Conservation (phyloP, 2,888 invertebrate species). For the Epistrophe eligans region DNA sequence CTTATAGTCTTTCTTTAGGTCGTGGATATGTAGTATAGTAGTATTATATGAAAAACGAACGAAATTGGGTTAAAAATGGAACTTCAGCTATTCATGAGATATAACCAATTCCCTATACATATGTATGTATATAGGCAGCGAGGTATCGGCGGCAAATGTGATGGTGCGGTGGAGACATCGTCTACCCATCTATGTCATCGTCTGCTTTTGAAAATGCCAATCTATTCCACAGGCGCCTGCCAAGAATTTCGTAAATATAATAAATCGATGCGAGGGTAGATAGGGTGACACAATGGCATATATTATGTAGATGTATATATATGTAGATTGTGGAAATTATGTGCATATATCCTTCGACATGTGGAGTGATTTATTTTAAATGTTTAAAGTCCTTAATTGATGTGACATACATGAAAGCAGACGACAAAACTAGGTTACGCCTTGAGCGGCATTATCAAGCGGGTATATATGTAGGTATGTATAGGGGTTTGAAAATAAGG, state of each 20-base stretch:
- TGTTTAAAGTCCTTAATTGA: constrained; percentile 5
- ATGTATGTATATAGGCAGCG: too few relatives aligned
- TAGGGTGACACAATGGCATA: constrained; percentile 25
- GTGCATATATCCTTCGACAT: constrained; percentile 13
- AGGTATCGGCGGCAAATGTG: not conserved
- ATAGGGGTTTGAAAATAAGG: not conserved
- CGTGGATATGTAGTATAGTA: not conserved
- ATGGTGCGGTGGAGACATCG: not conserved
- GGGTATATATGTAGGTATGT: not conserved
- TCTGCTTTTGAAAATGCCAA: constrained; percentile 38
- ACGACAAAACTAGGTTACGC: constrained; percentile 17
- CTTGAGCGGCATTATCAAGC: not conserved
- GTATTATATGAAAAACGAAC: not conserved
- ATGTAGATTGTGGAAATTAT: constrained; percentile 19
- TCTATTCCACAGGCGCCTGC: constrained; percentile 32
- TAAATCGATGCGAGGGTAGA: constrained; percentile 31
- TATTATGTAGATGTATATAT: constrained; percentile 8
- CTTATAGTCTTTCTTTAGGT: not conserved
- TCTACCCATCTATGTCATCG: constrained; percentile 28
- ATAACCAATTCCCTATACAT: not conserved
- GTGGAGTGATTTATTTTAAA: constrained; percentile 33
- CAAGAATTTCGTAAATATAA: constrained; percentile 32
- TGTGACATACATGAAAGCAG: constrained; percentile 21
- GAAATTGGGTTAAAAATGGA: constrained; percentile 33
- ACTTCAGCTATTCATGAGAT: constrained; percentile 15